Base-by-base conservation (phyloP, 2,888 invertebrate genomes). In the Ligdia adustata region DNA sequence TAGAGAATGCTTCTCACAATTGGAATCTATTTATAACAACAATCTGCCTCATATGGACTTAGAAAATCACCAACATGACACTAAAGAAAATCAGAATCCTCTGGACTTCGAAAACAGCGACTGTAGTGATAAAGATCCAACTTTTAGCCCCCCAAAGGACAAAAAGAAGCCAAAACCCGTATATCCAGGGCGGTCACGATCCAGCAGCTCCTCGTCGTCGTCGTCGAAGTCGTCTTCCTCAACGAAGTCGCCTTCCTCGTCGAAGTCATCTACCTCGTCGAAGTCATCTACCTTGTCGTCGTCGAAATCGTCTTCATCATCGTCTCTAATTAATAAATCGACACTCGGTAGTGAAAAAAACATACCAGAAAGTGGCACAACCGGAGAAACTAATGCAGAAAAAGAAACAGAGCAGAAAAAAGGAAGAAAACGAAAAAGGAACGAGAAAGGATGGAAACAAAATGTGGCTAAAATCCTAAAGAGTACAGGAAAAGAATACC, bases 401-500 rank as follows among this genome's bases (percentile, higher is more conserved):
- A 16, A 32, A 32, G 16, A 35, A 35, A 26, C 14, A 15, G 9
- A 35, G 9, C 14, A 26, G 26, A 26, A 35, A 18, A 38, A 1
- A 37, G 37, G 28, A 16, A 27, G 37, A 27, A 28, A 38, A 28
- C 37, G 37, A 7, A 28, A 16, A 28, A 38, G 18, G 12, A 38
- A 38, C 37, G 18, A 27, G 7, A 11, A 38, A 28, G 12, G n/a
- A 12, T 28, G 28, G 28, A 38, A 28, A 28, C 37, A 38, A 28
- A 38, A 38, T 28, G 11, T 11, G 18, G 37, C 37, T 18, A 38
- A 38, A 38, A 27, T 4, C 15, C 11, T 27, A 11, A n/a, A n/a
- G n/a, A 38, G 11, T 28, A 27, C 27, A 38, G 28, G 37, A 18
- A 28, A 38, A 18, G 27, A 27, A 38, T 38, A 15, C 28, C 9